phyloP scores from a whole-genome alignment of 2,797 vertebrate genomes.

The Trachops cirrhosus region DNA sequence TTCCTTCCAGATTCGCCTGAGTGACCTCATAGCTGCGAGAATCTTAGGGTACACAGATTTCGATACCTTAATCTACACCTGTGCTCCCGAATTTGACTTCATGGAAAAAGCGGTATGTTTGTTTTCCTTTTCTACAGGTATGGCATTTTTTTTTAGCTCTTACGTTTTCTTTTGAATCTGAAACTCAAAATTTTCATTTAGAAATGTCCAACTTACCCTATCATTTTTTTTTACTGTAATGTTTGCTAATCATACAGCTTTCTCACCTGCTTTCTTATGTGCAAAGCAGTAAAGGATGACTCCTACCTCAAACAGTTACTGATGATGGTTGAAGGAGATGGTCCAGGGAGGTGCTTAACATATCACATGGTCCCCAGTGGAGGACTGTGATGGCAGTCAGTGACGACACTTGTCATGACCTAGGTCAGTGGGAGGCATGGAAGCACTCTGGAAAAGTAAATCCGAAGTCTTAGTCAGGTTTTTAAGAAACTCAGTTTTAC shows the following conservation, averaged over 20 bases:
- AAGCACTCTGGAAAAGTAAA: neutral
- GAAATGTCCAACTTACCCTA: neutral
- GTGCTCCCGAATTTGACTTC: conserved; percentile 94
- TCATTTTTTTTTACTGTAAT: neutral
- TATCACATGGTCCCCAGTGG: neutral
- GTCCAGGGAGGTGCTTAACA: neutral
- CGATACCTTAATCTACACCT: conserved; percentile 94
- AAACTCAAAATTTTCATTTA: conserved; percentile 12
- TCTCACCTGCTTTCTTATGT: neutral
- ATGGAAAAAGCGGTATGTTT: conserved; percentile 88
- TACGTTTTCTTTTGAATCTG: conserved; percentile 8
- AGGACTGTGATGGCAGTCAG: neutral
- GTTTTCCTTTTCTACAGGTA: neutral
- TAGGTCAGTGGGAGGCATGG: neutral
- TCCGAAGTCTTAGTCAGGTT: neutral
- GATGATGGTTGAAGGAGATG: neutral
- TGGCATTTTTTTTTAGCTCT: neutral
- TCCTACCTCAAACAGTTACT: neutral
- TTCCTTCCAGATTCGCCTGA: conserved; percentile 88
- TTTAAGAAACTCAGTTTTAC: neutral
- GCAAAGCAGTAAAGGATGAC: neutral
- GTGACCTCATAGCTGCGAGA: conserved; percentile 91
- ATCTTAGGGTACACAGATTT: conserved; percentile 92
- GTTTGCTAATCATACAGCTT: neutral
- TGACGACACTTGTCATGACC: neutral